phyloP scores from a whole-genome alignment of 2,797 vertebrate genomes.

The Esox masquinongy region DNA sequence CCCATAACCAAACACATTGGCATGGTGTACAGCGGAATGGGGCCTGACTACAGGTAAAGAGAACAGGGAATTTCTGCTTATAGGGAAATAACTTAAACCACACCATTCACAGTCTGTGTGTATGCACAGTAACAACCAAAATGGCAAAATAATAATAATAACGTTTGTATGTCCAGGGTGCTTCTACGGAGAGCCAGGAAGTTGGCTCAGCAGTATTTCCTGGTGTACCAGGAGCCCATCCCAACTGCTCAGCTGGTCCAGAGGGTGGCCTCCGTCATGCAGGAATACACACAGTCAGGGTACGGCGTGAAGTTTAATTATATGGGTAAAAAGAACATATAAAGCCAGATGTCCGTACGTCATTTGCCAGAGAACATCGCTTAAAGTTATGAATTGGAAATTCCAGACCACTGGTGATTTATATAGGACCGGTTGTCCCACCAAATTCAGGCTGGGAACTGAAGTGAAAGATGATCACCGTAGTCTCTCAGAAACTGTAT shows the following conservation, averaged over 20 bases:
- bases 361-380: no score
- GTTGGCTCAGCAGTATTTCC: constrained; percentile 86
- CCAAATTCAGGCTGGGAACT: no score
- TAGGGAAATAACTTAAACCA: neutral
- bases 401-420: no score
- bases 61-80: neutral
- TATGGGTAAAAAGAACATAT: no score
- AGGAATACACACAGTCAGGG: constrained; percentile 90
- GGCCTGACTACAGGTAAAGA: constrained; percentile 86
- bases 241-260: constrained; percentile 89
- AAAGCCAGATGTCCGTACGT: no score
- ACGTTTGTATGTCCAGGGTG: constrained; percentile 67
- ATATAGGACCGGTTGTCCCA: no score
- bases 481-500: no score
- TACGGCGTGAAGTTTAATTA: constrained; percentile 39
- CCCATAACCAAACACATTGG: constrained; percentile 89
- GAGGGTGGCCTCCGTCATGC: constrained; percentile 89
- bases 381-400: no score
- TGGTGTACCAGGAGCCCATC: constrained; percentile 89
- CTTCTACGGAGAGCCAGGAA: constrained; percentile 86
- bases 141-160: no score
- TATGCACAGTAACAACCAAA: no score
- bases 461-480: no score
- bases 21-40: constrained; percentile 90
- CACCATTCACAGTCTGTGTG: neutral